Percentiles rank a stretch among this genome's conserved stretches.
Evolutionary conservation across 2,113 vertebrate species (phyloP).

Genomic region (Jacana jacana): DNA sequence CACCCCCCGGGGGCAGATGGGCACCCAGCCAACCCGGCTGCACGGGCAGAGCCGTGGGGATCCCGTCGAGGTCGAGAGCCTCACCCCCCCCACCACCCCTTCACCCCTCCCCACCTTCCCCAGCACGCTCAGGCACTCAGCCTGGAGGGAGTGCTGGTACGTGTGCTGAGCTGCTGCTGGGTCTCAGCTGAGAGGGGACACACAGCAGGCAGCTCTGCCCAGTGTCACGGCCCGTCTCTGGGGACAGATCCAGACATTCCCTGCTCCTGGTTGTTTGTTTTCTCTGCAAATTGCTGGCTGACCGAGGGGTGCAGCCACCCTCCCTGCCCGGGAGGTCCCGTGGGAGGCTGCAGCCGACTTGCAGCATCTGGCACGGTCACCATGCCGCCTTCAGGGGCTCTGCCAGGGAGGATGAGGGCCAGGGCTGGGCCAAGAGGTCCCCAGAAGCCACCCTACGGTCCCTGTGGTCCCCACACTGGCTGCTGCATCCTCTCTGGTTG

Average conservation of each 20-base stretch:
- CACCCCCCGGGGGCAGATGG: not conserved
- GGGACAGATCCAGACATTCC: not conserved
- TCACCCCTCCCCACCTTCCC: no score
- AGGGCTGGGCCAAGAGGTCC: not conserved
- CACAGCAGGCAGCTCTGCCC: not conserved
- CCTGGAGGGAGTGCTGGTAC: not conserved
- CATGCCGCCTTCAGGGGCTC: not conserved
- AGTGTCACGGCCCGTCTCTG: accelerated
- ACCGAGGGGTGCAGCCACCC: not conserved
- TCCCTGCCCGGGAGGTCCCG: not conserved
- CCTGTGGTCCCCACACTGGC: accelerated
- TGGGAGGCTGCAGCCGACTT: not conserved
- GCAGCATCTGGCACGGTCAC: not conserved
- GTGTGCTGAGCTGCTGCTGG: not conserved
- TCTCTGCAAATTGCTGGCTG: not conserved
- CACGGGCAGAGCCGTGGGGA: not conserved
- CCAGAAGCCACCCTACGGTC: not conserved
- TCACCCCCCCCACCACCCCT: not conserved
- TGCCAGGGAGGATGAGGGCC: not conserved
- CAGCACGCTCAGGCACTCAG: not conserved
- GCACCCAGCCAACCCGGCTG: not conserved
- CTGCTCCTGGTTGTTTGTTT: not conserved
- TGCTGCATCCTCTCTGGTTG: not conserved
- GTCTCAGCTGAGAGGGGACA: not conserved
- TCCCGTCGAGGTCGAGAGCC: not conserved